These are phyloP conservation scores for Nannospalax galili DNA, from an alignment of 2,113 vertebrate genomes.

Conservation along the genomic window DNA sequence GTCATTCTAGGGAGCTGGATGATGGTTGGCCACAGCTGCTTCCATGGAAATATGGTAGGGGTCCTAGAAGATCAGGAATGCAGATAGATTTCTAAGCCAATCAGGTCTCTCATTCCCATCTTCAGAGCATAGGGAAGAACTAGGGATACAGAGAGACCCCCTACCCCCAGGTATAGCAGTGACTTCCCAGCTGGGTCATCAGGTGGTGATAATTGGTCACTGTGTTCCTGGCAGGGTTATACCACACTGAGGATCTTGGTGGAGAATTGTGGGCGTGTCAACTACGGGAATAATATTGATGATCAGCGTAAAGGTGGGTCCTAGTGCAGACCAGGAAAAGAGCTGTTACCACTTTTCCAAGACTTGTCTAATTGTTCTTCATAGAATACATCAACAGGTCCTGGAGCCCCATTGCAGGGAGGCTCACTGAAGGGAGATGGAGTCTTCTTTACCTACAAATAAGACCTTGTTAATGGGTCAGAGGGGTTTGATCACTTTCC, in stretches of 20 bases:
- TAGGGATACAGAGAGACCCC: background rate
- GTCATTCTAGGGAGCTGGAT: background rate
- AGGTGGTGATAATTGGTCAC: background rate
- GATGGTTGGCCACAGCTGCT: background rate
- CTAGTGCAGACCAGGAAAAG: background rate
- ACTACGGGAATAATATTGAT: slow-evolving; percentile 90
- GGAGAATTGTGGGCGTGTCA: slow-evolving; percentile 95
- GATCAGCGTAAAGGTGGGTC: slow-evolving; percentile 94
- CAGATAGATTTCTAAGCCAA: background rate
- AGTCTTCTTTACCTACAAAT: background rate
- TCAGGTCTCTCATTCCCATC: background rate
- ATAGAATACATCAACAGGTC: fast-evolving
- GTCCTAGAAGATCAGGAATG: background rate
- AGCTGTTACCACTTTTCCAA: too few relatives aligned
- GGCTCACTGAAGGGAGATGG: background rate
- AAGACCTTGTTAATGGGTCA: background rate
- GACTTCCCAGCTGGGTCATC: background rate
- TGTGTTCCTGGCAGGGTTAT: slow-evolving; percentile 85
- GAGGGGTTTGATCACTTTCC: background rate
- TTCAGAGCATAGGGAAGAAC: background rate
- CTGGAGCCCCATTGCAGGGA: background rate
- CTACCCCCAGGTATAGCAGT: background rate
- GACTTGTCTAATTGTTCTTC: background rate
- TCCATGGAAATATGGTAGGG: background rate
- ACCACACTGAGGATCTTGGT: slow-evolving; percentile 92